phyloP scores from a whole-genome alignment of 2,888 invertebrate genomes.

The Octonoba sinensis region DNA sequence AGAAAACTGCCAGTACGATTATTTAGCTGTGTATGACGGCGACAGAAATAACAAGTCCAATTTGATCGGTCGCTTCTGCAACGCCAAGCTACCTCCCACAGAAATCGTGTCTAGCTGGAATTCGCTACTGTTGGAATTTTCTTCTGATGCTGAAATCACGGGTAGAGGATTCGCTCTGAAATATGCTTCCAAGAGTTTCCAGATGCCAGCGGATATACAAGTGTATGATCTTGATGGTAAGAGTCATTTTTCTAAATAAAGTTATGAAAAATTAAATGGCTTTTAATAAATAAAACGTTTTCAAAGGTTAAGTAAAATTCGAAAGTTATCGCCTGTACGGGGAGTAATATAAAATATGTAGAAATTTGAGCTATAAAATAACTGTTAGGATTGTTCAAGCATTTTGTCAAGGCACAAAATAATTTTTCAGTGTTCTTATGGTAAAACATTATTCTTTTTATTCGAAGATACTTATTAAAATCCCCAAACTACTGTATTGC shows the following conservation, averaged over 20 bases:
- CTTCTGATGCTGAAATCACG: conserved; percentile 66
- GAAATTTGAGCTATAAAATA: no score
- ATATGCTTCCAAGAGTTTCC: conserved; percentile 66
- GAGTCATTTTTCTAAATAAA: background rate
- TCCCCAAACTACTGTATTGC: no score
- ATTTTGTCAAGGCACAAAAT: no score
- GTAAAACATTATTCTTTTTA: no score
- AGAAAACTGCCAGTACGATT: conserved; percentile 67
- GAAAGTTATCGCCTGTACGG: no score
- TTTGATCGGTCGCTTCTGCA: conserved; percentile 68
- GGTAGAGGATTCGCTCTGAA: conserved; percentile 67
- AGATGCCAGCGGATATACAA: conserved; percentile 64
- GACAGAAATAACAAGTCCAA: conserved; percentile 64
- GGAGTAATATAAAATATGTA: no score
- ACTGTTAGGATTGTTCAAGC: no score
- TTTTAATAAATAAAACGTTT: background rate
- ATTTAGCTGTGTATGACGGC: conserved; percentile 68
- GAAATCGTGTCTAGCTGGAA: conserved; percentile 68
- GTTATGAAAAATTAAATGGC: background rate
- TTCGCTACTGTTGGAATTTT: conserved; percentile 67
- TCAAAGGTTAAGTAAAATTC: no score
- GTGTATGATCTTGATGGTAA: conserved; percentile 64
- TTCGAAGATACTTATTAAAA: no score
- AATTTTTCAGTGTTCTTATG: no score
- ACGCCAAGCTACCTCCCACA: conserved; percentile 66